phyloP scores from a whole-genome alignment of 2,797 vertebrate species.

The Rhabdophis nuchalis region DNA sequence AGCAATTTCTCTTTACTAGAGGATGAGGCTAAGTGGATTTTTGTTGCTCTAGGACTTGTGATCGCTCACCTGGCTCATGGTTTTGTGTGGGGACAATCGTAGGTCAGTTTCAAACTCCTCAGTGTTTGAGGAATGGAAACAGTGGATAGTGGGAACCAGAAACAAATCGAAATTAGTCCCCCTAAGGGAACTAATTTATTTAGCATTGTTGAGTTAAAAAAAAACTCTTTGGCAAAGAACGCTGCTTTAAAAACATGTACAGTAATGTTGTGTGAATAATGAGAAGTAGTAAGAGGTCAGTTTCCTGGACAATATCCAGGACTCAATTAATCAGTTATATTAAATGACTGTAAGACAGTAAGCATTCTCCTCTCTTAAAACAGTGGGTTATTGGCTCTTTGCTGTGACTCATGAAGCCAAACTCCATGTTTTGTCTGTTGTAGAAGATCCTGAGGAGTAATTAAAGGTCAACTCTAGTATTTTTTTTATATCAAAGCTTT shows the following conservation, averaged over 20 bases:
- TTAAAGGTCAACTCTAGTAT: neutral
- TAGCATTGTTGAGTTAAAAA: neutral
- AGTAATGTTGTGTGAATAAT: neutral
- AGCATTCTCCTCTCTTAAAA: neutral
- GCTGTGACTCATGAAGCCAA: slow-evolving; percentile 21
- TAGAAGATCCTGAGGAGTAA: neutral
- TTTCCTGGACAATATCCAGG: neutral
- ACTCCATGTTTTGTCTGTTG: slow-evolving; percentile 27
- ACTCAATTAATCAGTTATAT: slow-evolving; percentile 3
- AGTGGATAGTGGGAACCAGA: neutral
- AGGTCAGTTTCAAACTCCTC: neutral
- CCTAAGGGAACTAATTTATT: neutral
- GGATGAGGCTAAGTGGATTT: neutral
- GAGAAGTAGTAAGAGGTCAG: neutral
- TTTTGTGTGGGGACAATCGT: neutral
- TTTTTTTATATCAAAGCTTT: neutral
- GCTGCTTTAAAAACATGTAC: neutral
- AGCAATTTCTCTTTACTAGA: neutral
- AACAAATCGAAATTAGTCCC: neutral
- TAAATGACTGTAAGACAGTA: slow-evolving; percentile 4
- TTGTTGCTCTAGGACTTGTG: neutral
- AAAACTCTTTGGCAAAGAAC: neutral
- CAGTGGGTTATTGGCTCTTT: neutral
- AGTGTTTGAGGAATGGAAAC: neutral
- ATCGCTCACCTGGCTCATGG: neutral